These are phyloP conservation scores for Hemichromis elongatus DNA, from an alignment of 2,113 vertebrate species.

Conservation along the genomic window DNA sequence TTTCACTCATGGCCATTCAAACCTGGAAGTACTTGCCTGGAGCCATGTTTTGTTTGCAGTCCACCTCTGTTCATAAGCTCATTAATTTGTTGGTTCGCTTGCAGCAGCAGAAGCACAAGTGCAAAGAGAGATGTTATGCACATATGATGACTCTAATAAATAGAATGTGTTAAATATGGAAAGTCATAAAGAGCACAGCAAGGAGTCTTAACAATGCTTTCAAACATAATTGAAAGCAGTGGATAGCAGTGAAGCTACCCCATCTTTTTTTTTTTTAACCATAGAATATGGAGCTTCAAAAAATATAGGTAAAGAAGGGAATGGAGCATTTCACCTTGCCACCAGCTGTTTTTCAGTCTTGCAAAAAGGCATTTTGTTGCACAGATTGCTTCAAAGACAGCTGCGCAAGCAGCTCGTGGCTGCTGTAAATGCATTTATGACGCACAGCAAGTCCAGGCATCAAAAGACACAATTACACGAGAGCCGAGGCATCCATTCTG, in stretches of 20 bases:
- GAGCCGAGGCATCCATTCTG: background rate
- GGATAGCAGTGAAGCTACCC: background rate
- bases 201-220: background rate
- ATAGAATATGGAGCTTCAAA: background rate
- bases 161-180: conserved; percentile 35
- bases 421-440: background rate
- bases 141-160: conserved; percentile 24
- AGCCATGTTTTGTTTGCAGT: conserved; percentile 16
- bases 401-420: background rate
- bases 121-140: conserved; percentile 13
- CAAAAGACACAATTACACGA: background rate
- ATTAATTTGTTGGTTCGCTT: conserved; percentile 40
- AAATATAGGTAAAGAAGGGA: background rate
- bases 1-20: background rate
- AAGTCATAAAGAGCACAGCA: background rate
- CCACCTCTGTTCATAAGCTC: conserved; percentile 11
- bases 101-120: background rate
- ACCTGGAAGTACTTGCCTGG: background rate
- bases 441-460: background rate
- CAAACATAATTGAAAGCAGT: background rate
- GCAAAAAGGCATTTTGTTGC: background rate
- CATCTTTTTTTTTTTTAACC: background rate
- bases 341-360: background rate
- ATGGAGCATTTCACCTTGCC: background rate
- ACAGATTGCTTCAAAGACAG: background rate